Conservation (phyloP, 2,113 vertebrate species). For the Antechinus flavipes region DNA sequence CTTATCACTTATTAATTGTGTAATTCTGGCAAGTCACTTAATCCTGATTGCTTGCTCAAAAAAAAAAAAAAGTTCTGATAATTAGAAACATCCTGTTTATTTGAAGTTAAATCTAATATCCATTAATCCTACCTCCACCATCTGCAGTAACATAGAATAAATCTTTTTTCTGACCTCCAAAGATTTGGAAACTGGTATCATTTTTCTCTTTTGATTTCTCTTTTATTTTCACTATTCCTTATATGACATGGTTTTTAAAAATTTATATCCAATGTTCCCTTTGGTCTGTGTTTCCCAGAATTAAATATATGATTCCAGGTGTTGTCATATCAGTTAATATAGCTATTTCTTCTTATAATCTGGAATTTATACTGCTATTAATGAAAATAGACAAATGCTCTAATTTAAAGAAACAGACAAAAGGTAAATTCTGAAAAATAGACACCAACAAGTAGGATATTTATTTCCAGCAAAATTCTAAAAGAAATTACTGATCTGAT, state of each 20-base stretch:
- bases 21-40: too few relatives aligned
- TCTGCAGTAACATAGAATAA: not conserved
- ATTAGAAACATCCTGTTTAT: not conserved
- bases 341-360: not conserved
- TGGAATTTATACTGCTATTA: not conserved
- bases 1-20: too few relatives aligned
- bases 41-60: too few relatives aligned
- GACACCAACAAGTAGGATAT: not conserved
- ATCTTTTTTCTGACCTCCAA: not conserved
- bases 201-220: not conserved
- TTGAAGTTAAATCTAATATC: slow-evolving; percentile 9
- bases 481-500: not conserved
- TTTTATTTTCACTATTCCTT: slow-evolving; percentile 12
- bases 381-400: not conserved
- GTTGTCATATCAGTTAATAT: not conserved
- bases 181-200: not conserved
- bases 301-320: not conserved
- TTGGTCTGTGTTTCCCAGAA: not conserved
- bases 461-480: not conserved
- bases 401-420: not conserved
- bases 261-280: not conserved
- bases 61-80: not conserved
- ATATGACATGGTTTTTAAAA: not conserved
- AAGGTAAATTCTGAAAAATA: not conserved
- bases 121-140: not conserved